Percentiles rank a stretch among this genome's conserved stretches.
Evolutionary conservation across 2,113 vertebrate genomes (phyloP).

Genomic region (Tragelaphus imberbis): DNA sequence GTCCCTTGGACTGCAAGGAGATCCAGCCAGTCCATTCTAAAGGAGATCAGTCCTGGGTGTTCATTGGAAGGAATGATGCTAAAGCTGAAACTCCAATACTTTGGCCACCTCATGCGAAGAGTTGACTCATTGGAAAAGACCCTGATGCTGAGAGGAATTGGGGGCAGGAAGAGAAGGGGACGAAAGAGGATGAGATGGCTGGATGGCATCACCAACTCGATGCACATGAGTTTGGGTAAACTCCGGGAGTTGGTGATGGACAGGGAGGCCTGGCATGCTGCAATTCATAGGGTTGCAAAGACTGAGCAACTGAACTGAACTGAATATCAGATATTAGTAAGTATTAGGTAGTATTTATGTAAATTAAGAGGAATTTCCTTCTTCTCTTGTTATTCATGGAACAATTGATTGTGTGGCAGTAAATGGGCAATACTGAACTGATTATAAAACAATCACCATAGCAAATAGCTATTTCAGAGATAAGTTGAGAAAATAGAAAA

Average conservation of each 20-base stretch:
- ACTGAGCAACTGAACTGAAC: neutral
- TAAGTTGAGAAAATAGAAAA: neutral
- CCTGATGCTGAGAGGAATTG: too few species aligned
- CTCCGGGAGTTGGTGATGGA: neutral
- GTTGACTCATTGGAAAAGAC: too few species aligned
- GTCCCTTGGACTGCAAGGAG: too few species aligned
- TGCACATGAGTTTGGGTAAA: neutral
- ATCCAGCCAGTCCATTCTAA: too few species aligned
- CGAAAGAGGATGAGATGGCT: neutral
- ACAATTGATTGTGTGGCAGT: neutral
- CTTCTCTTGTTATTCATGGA: neutral
- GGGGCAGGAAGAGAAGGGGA: neutral
- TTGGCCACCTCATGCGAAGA: too few species aligned
- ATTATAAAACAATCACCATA: neutral
- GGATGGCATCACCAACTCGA: accelerated
- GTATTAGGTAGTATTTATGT: neutral
- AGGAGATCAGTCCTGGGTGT: too few species aligned
- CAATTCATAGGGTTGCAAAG: neutral
- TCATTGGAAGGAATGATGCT: too few species aligned
- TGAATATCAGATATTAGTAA: neutral
- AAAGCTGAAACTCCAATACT: too few species aligned
- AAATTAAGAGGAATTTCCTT: neutral
- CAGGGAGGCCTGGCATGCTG: accelerated
- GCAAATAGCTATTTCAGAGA: neutral
- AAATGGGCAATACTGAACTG: neutral